Base-by-base conservation (phyloP, 92 coral and sea anemone species). In the Bergia puertoricense region DNA sequence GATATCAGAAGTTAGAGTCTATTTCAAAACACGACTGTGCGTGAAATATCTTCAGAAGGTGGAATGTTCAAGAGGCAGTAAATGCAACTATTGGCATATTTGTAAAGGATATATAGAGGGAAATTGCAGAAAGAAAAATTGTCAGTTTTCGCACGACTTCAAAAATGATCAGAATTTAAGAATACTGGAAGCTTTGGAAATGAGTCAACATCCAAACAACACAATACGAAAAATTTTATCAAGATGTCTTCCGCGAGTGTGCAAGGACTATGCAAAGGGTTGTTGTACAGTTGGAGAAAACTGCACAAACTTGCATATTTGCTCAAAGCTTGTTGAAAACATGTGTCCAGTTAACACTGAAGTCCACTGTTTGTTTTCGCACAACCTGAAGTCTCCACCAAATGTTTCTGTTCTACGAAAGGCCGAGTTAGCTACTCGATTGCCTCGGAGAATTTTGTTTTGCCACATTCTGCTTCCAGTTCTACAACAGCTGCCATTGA, bases 101-200 rank as follows among this genome's bases (percentile, higher is more conserved):
- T 91, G 93, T 73, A 91, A 91, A 69, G 75, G 81, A 10, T 91
- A 81, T 23, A 37, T 91, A 77, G 91, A 91, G 79, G 93, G 85
- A 20, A 76, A 56, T 22, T 91, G 93, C 54, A 62, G 42, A 62
- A 44, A 66, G 65, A 76, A 75, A 16, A n/a, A 40, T 23, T 91
- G 93, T 67, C 76, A 79, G 41, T 62, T 88, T 9, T 91, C 93
- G 3, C 93, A 91, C 81, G 79, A 88, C 76, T 82, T 91, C 40
- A 88, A 75, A 37, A 88, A 91, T 45, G 57, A 81, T 11, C 76
- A 77, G 30, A 91, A 91, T 62, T 67, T 80, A 14, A 74, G 54
- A 57, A 88, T 43, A 68, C 23, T 83, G 36, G 51, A 67, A 59
- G 74, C 54, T 68, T 0, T 91, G 88, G 93, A 83, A 10, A 39